These are phyloP conservation scores for Lasiurus cinereus DNA, from an alignment of 2,113 vertebrate genomes.

Conservation along the genomic window DNA sequence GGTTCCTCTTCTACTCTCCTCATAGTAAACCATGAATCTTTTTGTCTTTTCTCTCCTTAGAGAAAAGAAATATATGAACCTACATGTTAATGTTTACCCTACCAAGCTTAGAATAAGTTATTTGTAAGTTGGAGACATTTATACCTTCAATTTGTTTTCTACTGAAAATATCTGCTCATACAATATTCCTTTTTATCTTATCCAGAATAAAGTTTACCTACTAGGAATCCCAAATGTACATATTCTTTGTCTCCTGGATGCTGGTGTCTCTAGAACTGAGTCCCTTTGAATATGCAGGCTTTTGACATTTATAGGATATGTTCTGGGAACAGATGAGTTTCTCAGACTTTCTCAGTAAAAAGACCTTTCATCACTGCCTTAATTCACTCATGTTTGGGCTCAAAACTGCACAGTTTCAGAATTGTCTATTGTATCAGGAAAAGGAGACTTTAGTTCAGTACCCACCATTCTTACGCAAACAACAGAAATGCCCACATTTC, in stretches of 20 bases:
- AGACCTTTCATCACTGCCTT: not conserved
- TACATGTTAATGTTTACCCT: not conserved
- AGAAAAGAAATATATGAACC: not conserved
- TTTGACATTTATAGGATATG: conserved; percentile 27
- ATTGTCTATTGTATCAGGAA: not conserved
- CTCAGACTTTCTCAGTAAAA: conserved; percentile 20
- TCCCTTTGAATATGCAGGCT: not conserved
- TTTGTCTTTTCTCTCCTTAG: not conserved
- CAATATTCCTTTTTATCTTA: not conserved
- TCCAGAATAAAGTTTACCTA: not conserved
- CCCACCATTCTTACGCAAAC: not conserved
- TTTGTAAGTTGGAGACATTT: not conserved
- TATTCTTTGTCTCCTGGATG: not conserved
- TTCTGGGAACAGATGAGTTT: not conserved
- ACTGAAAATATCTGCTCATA: not conserved
- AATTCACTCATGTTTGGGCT: not conserved
- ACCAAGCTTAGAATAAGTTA: not conserved
- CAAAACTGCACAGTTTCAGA: not conserved
- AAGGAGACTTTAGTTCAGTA: not conserved
- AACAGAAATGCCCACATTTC: not conserved
- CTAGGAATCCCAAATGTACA: not conserved
- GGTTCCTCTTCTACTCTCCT: not conserved
- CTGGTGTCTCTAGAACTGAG: not conserved
- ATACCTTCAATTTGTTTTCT: not conserved
- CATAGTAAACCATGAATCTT: not conserved